Percentiles rank a stretch among this genome's conserved stretches.
Conservation (phyloP, 1,140 invertebrate genomes). For the Uloborus diversus region DNA sequence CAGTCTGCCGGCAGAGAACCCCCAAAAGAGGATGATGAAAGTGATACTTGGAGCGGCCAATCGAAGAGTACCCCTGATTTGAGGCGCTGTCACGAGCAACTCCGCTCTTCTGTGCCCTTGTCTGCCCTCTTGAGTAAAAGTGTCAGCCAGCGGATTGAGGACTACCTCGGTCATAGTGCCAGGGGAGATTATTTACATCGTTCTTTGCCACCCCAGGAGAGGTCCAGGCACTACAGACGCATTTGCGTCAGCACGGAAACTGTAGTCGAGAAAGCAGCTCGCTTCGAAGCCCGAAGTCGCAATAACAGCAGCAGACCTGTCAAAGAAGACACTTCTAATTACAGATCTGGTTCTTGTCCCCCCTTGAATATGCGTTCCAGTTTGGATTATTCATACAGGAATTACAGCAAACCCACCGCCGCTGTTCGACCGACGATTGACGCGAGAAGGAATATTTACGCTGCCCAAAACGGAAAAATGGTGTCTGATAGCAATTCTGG, state of each 20-base stretch:
- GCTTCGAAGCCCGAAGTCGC: slow-evolving; percentile 29
- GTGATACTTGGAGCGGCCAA: neutral
- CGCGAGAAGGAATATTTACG: neutral
- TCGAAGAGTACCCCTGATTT: slow-evolving; percentile 52
- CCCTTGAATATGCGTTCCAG: slow-evolving; percentile 9
- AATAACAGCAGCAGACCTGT: neutral
- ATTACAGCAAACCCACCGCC: slow-evolving; percentile 37
- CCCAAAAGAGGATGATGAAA: neutral
- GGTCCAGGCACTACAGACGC: slow-evolving; percentile 17
- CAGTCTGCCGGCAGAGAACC: slow-evolving; percentile 22
- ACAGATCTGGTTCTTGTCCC: slow-evolving; percentile 34
- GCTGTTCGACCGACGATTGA: slow-evolving; percentile 28
- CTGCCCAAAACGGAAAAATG: neutral
- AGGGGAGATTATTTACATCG: neutral
- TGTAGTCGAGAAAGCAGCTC: slow-evolving; percentile 39
- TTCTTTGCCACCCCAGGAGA: slow-evolving; percentile 29
- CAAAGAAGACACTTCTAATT: neutral
- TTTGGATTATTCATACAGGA: neutral
- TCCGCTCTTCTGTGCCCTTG: neutral
- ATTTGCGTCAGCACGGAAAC: slow-evolving; percentile 44
- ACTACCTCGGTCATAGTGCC: slow-evolving; percentile 24
- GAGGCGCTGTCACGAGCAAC: slow-evolving; percentile 15
- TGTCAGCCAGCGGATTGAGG: slow-evolving; percentile 43
- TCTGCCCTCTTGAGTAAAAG: slow-evolving; percentile 38
- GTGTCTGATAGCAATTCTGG: neutral